A percentile compares a stretch with the other conserved stretches of the same genome.
These are phyloP conservation scores for Patella vulgata DNA, from an alignment of 1,140 invertebrate species.

Conservation along the genomic window DNA sequence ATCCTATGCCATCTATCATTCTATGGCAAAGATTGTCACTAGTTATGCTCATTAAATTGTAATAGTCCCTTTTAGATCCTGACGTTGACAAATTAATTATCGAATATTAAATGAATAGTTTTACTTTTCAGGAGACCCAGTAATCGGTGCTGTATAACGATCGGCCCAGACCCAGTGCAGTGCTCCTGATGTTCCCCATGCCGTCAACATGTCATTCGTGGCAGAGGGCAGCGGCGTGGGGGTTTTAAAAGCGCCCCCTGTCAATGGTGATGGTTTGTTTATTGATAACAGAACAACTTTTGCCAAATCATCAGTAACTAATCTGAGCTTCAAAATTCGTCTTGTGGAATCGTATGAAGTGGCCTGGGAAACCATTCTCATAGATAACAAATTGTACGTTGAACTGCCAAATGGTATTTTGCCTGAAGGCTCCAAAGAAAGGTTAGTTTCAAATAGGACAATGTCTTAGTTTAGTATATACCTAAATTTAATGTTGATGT, in stretches of 20 bases:
- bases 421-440: conserved; percentile 88
- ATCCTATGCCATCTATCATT: too few relatives aligned
- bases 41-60: too few relatives aligned
- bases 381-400: conserved; percentile 82
- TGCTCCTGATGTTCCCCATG: conserved; percentile 93
- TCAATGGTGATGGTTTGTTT: conserved; percentile 60
- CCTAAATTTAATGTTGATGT: too few relatives aligned
- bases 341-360: conserved; percentile 80
- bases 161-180: conserved; percentile 98
- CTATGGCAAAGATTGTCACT: too few relatives aligned
- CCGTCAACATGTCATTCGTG: conserved; percentile 73
- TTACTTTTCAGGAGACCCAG: conserved; percentile 52
- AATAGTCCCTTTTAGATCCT: too few relatives aligned
- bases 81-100: too few relatives aligned
- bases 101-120: too few relatives aligned
- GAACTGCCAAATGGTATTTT: conserved; percentile 85
- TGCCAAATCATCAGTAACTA: conserved; percentile 35
- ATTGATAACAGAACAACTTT: conserved; percentile 17
- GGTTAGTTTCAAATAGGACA: conserved; percentile 43
- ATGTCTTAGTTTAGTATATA: too few relatives aligned
- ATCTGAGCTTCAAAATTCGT: conserved; percentile 76
- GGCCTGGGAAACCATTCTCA: conserved; percentile 83
- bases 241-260: conserved; percentile 82
- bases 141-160: conserved; percentile 83
- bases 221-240: conserved; percentile 85